Conservation (phyloP, 2,888 invertebrate species). For the Hemistola chrysoprasaria region DNA sequence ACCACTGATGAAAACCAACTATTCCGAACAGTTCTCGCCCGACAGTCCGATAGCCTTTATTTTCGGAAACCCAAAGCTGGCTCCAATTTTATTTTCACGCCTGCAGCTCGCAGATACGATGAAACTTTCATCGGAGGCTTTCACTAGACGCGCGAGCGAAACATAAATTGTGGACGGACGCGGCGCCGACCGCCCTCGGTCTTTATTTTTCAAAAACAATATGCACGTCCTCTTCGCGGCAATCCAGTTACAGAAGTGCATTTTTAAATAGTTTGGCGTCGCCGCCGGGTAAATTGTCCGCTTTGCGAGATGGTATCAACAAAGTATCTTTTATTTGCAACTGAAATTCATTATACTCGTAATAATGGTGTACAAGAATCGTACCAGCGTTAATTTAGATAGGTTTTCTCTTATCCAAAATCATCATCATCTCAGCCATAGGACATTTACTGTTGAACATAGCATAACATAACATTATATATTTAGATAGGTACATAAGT, state of each 20-base stretch:
- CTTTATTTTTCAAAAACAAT: slow-evolving; percentile 32
- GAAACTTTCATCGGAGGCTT: slow-evolving; percentile 76
- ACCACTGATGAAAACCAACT: slow-evolving; percentile 33
- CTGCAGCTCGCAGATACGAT: slow-evolving; percentile 42
- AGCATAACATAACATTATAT: no score
- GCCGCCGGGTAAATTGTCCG: slow-evolving; percentile 9
- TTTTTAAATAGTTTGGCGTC: slow-evolving; percentile 15
- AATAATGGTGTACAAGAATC: no score
- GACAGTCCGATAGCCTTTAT: slow-evolving; percentile 40
- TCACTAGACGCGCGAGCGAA: slow-evolving; percentile 67
- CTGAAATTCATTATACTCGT: no score
- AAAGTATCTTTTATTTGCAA: no score
- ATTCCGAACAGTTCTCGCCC: slow-evolving; percentile 29
- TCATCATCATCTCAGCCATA: no score
- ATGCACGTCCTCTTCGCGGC: slow-evolving; percentile 23
- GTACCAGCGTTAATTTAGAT: no score
- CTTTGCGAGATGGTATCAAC: background rate
- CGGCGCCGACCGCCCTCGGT: slow-evolving; percentile 19
- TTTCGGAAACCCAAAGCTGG: slow-evolving; percentile 61
- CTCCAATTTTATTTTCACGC: slow-evolving; percentile 44
- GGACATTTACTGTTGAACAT: no score
- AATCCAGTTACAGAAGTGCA: slow-evolving; percentile 16
- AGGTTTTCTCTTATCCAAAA: no score
- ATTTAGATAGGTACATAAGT: no score
- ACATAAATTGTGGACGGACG: slow-evolving; percentile 59